Percentiles rank a stretch among this genome's conserved stretches.
These are phyloP conservation scores for Brachirus orientalis DNA, from an alignment of 2,113 vertebrate genomes.

Conservation along the genomic window DNA sequence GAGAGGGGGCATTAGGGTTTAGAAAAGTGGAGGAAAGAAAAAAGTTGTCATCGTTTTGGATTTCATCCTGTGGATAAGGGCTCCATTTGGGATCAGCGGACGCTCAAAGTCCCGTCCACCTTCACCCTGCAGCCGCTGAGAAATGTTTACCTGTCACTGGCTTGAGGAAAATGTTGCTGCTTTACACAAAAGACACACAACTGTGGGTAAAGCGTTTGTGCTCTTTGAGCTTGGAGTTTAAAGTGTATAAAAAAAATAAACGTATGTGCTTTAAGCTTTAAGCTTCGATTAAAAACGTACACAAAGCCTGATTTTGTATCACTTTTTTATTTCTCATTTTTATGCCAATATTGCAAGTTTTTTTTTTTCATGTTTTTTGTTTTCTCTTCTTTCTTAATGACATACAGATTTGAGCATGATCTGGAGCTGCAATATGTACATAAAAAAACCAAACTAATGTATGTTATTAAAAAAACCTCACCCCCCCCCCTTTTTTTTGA, in stretches of 20 bases:
- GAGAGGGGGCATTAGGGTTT: slow-evolving; percentile 26
- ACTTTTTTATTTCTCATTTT: slow-evolving; percentile 92
- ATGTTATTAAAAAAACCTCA: slow-evolving; percentile 86
- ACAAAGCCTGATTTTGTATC: slow-evolving; percentile 83
- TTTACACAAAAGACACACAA: no score
- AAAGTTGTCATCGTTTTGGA: not conserved
- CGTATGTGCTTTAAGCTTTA: not conserved
- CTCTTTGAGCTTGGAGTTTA: not conserved
- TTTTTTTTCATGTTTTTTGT: no score
- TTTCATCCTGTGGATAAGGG: slow-evolving; percentile 40
- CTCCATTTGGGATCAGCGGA: slow-evolving; percentile 39
- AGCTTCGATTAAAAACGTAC: slow-evolving; percentile 18
- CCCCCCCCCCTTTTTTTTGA: slow-evolving; percentile 88
- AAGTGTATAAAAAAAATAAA: not conserved
- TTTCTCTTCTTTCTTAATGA: slow-evolving; percentile 84
- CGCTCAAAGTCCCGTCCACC: not conserved
- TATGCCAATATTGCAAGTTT: slow-evolving; percentile 86
- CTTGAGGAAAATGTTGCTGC: not conserved
- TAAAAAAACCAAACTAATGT: slow-evolving; percentile 80
- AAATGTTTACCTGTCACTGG: not conserved
- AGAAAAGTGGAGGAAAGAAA: slow-evolving; percentile 2
- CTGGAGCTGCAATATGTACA: slow-evolving; percentile 91
- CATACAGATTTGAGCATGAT: slow-evolving; percentile 93
- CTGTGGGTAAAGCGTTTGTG: no score
- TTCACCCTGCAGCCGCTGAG: slow-evolving; percentile 8